A percentile compares a stretch with the other conserved stretches of the same genome.
Evolutionary conservation across 1,140 invertebrate genomes (phyloP).

Genomic region (Littorina saxatilis): DNA sequence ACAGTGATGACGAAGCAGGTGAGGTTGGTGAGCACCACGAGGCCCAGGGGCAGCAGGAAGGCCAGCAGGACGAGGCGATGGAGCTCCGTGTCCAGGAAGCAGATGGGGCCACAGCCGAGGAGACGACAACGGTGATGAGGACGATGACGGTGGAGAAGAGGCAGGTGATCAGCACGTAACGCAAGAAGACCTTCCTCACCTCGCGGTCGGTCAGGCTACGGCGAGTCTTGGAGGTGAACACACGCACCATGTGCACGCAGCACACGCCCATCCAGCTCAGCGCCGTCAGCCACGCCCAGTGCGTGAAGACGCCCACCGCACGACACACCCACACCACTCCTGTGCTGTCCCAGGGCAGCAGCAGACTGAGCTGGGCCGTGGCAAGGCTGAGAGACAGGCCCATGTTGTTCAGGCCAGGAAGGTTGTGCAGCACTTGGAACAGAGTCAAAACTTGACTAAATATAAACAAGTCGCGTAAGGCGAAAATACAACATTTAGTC

Average conservation of each 20-base stretch:
- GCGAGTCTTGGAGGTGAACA: constrained; percentile 41
- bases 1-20: constrained; percentile 35
- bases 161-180: not conserved
- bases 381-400: constrained; percentile 73
- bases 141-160: not conserved
- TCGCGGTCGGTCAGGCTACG: too few species aligned
- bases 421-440: constrained; percentile 73
- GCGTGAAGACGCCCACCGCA: too few species aligned
- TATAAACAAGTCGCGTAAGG: too few species aligned
- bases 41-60: too few species aligned
- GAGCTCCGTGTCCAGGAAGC: constrained; percentile 31
- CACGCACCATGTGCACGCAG: too few species aligned
- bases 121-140: not conserved
- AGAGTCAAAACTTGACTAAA: too few species aligned
- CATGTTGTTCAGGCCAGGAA: constrained; percentile 76
- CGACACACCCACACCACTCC: constrained; percentile 77
- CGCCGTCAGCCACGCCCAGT: too few species aligned
- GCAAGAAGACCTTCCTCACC: not conserved
- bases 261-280: too few species aligned
- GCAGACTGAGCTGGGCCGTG: constrained; percentile 73
- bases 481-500: too few species aligned
- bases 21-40: too few species aligned
- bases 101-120: not conserved
- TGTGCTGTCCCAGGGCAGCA: constrained; percentile 82
- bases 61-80: not conserved